Evolutionary conservation across 2,888 invertebrate genomes (phyloP).

Genomic region (Ctenicera cuprea): DNA sequence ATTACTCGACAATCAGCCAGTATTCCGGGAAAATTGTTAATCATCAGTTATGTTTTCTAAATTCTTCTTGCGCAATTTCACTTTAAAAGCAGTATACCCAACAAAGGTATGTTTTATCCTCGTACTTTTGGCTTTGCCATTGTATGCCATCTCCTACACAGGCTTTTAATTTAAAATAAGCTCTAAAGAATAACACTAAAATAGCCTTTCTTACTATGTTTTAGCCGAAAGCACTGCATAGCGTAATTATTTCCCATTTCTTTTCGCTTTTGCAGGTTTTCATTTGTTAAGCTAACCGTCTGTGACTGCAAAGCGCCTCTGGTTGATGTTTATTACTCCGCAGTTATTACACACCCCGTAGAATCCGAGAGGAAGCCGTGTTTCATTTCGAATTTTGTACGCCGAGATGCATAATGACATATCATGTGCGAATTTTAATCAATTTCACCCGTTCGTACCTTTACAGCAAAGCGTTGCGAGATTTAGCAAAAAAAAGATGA

Average conservation of each 20-base stretch:
- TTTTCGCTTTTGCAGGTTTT: conserved; percentile 27
- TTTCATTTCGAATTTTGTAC: not conserved
- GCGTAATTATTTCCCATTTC: conserved; percentile 34
- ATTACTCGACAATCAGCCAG: no score
- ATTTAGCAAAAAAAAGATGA: no score
- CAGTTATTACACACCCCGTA: conserved; percentile 10
- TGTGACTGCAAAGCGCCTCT: conserved; percentile 29
- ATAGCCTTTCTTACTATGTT: conserved; percentile 3
- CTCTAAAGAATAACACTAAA: not conserved
- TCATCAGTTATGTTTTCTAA: no score
- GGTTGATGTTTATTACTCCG: conserved; percentile 18
- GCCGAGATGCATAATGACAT: conserved; percentile 3
- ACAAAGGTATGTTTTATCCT: no score
- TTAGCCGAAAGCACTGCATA: not conserved
- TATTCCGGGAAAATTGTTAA: no score
- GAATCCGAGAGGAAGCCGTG: conserved; percentile 6
- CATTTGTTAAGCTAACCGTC: conserved; percentile 37
- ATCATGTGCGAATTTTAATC: conserved; percentile 16
- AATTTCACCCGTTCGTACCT: conserved; percentile 2
- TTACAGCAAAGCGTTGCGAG: not conserved
- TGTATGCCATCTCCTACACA: no score
- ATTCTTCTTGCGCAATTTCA: no score
- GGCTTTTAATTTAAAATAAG: no score
- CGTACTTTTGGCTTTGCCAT: no score
- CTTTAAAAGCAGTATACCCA: no score